A percentile compares a stretch with the other conserved stretches of the same genome.
These are phyloP conservation scores for Orbicella faveolata DNA, from an alignment of 64 coral and sea anemone species.

Conservation along the genomic window DNA sequence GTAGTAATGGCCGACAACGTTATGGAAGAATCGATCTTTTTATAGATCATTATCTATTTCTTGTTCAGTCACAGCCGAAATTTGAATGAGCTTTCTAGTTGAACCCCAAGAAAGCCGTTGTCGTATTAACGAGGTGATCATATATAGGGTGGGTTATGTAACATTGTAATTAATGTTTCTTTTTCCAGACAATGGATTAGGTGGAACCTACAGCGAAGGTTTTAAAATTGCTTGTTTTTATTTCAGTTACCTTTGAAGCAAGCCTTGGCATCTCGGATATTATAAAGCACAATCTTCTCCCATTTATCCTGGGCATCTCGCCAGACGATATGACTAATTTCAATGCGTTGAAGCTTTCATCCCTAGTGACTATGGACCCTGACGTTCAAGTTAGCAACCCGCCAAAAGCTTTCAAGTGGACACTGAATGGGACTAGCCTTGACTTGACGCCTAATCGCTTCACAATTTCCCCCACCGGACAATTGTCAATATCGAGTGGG, in stretches of 20 bases:
- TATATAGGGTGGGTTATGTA: too few relatives aligned
- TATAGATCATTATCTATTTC: too few relatives aligned
- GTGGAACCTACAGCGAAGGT: neutral
- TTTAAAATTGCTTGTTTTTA: neutral
- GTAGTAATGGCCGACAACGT: too few relatives aligned
- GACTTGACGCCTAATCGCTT: neutral
- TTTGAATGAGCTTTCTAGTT: too few relatives aligned
- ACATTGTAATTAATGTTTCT: neutral
- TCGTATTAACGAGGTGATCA: too few relatives aligned
- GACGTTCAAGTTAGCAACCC: neutral
- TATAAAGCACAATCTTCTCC: neutral
- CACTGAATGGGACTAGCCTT: neutral
- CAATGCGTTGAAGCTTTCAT: neutral
- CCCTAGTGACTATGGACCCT: neutral
- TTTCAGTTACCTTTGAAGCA: constrained; percentile 20
- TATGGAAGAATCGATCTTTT: too few relatives aligned
- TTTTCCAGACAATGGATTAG: neutral
- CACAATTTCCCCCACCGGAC: neutral
- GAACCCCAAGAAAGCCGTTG: too few relatives aligned
- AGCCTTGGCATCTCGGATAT: neutral
- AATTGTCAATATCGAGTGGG: neutral
- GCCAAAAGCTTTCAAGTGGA: constrained; percentile 20
- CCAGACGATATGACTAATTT: neutral
- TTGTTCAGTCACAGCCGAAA: too few relatives aligned
- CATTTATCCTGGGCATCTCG: neutral